Conservation (phyloP, 2,888 invertebrate species). For the Rutpela maculata region DNA sequence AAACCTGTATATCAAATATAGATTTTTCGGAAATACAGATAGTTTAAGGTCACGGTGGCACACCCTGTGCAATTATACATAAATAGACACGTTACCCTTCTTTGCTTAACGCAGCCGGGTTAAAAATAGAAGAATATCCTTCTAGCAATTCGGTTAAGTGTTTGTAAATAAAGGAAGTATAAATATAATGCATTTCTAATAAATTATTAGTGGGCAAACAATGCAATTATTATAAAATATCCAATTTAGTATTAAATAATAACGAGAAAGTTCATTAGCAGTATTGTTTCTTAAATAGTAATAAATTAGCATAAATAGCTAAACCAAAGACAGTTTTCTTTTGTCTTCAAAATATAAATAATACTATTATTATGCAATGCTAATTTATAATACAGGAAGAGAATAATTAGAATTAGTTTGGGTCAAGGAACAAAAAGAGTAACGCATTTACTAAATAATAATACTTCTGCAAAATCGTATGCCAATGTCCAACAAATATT, state of each 20-base stretch:
- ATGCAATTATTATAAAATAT: slow-evolving; percentile 12
- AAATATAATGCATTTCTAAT: slow-evolving; percentile 7
- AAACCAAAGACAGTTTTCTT: neutral
- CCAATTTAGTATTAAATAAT: slow-evolving; percentile 13
- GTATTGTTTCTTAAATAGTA: slow-evolving; percentile 9
- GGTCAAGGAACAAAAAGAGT: neutral
- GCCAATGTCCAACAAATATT: no score
- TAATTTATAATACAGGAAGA: neutral
- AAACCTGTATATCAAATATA: no score
- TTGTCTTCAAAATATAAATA: neutral
- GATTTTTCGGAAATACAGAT: no score
- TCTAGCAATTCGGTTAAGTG: no score
- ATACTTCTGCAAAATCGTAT: no score
- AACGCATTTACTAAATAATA: no score
- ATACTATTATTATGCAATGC: neutral
- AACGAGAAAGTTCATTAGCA: slow-evolving; percentile 29
- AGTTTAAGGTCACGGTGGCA: no score
- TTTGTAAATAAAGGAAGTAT: neutral
- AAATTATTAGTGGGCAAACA: slow-evolving; percentile 14
- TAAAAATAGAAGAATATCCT: no score
- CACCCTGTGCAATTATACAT: no score
- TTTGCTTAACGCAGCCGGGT: no score
- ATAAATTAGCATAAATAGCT: slow-evolving; percentile 3
- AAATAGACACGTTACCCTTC: no score
- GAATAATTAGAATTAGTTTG: neutral